Conservation (phyloP, 2,113 vertebrate species). For the Percina caprodes region DNA sequence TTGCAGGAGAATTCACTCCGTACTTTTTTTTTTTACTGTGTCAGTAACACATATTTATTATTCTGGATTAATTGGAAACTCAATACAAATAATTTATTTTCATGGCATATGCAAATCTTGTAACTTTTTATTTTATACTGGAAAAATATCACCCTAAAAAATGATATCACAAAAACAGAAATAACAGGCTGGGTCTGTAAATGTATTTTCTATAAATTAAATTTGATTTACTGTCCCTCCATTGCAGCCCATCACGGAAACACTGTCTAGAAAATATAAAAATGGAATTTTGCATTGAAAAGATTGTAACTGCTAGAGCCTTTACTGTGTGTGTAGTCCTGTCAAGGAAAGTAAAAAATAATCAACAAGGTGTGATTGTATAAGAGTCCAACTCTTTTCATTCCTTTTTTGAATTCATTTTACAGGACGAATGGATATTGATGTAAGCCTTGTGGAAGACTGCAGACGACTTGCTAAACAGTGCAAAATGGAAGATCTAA, state of each 20-base stretch:
- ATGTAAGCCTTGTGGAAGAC: slow-evolving; percentile 92
- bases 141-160: background rate
- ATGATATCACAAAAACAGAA: background rate
- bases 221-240: background rate
- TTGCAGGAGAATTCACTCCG: background rate
- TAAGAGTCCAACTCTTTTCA: background rate
- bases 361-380: too few species aligned
- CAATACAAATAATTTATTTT: background rate
- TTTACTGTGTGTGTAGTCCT: background rate
- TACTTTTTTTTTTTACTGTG: background rate
- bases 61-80: background rate
- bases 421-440: slow-evolving; percentile 90
- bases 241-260: background rate
- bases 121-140: background rate
- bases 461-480: slow-evolving; percentile 95
- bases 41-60: background rate
- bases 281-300: background rate
- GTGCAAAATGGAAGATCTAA: slow-evolving; percentile 92
- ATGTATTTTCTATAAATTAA: background rate
- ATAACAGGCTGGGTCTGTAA: background rate
- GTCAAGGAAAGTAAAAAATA: background rate
- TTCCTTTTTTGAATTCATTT: background rate
- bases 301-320: background rate
- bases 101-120: background rate
- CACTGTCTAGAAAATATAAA: too few species aligned